Evolutionary conservation across 2,888 invertebrate genomes (phyloP), one percentile per base, ranked within the genome.

Genomic region (Cataglyphis livida): DNA sequence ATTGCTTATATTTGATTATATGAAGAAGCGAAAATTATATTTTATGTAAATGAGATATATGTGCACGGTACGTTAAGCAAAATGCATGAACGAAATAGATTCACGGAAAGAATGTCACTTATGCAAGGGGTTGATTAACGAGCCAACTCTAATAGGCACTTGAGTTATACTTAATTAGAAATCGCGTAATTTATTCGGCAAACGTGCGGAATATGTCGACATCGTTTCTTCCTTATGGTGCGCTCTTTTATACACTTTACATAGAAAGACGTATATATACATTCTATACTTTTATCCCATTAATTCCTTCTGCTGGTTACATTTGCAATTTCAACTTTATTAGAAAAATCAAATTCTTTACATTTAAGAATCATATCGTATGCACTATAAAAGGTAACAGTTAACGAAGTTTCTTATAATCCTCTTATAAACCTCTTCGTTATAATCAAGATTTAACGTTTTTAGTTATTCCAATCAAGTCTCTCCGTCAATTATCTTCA

Each of bases 111-210:
- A 90, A 89, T 81, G 82, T 83, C 86, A 61, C 71, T 79, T 44
- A 51, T 73, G 44, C 12, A 54, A 74, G 51, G 41, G 62, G 86
- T 85, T 89, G 90, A 88, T 89, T 89, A 89, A 89, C 84, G 84
- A 76, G 82, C 81, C 84, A 82, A 62, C 83, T 83, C 57, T 87
- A 89, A 89, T 90, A 86, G 81, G 82, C 84, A 85, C 90, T 86
- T 89, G 83, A 83, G 81, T 64, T 64, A 75, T 86, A 86, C 85
- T 89, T 89, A 89, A 89, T 89, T 89, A 88, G 88, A 89, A 90
- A 90, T 88, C 84, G 70, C 78, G 78, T 88, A 89, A 89, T 89
- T 89, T 89, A 89, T 89, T 88, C 89, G 85, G 65, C 76, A 74
- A 81, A 88, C 82, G 89, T 64, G 85, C 78, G 71, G 82, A 65